Conservation (phyloP, 2,797 vertebrate species). For the Centropyge bicolor region DNA sequence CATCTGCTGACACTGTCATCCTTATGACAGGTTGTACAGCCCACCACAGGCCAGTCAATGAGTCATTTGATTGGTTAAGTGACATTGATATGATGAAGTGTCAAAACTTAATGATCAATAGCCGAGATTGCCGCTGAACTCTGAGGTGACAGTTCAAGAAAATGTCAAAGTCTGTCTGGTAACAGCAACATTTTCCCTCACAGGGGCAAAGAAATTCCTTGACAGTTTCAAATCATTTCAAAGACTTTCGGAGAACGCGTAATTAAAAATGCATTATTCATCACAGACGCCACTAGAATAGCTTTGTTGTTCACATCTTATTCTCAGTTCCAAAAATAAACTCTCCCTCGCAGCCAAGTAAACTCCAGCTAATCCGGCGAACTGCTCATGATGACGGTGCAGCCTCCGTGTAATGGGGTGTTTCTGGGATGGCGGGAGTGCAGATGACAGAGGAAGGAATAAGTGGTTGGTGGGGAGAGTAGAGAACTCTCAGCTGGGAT, state of each 20-base stretch:
- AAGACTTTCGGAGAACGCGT: constrained; percentile 36
- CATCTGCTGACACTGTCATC: constrained; percentile 28
- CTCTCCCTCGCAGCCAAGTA: constrained; percentile 36
- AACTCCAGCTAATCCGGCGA: constrained; percentile 68
- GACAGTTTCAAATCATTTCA: constrained; percentile 22
- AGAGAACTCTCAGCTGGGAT: constrained; percentile 74
- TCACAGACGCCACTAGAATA: constrained; percentile 28
- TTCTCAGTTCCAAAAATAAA: constrained; percentile 68
- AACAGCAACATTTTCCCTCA: neutral
- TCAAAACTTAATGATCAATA: constrained; percentile 23
- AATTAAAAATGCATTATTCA: constrained; percentile 56
- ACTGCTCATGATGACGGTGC: constrained; percentile 49
- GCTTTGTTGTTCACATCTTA: constrained; percentile 58
- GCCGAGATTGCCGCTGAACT: neutral
- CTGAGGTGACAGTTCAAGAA: constrained; percentile 10
- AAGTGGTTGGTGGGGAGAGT: constrained; percentile 56
- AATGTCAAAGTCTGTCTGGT: neutral
- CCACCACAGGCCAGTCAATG: constrained; percentile 18
- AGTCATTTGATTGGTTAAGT: constrained; percentile 23
- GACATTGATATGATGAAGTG: constrained; percentile 13
- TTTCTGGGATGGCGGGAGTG: constrained; percentile 57
- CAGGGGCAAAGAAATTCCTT: constrained; percentile 37
- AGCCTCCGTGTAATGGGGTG: constrained; percentile 66
- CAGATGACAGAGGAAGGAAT: constrained; percentile 61
- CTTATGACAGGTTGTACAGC: constrained; percentile 1